A percentile compares a stretch with the other conserved stretches of the same genome.
Conservation (phyloP, 2,888 invertebrate species). For the Conus canariensis region DNA sequence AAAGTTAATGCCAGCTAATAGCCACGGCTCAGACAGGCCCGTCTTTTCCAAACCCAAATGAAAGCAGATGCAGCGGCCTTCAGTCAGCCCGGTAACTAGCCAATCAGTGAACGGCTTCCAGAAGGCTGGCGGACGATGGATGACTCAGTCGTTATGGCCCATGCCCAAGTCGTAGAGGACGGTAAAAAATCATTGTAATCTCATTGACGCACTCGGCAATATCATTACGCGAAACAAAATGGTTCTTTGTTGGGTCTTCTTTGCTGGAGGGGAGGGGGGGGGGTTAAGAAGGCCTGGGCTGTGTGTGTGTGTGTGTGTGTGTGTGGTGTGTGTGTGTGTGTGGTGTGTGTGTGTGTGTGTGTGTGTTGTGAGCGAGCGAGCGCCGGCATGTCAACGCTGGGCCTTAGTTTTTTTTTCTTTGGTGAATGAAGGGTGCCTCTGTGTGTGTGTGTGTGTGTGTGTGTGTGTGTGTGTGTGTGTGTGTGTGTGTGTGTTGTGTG, state of each 20-base stretch:
- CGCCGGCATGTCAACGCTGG: too few relatives aligned
- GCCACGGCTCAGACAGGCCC: too few relatives aligned
- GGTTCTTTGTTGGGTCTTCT: conserved; percentile 12
- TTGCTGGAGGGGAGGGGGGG: neutral
- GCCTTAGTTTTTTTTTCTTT: too few relatives aligned
- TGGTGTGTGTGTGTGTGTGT: too few relatives aligned
- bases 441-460: neutral
- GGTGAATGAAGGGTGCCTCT: neutral
- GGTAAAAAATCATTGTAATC: conserved; percentile 11
- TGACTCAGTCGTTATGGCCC: conserved; percentile 12
- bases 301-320: neutral
- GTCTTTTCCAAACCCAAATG: neutral
- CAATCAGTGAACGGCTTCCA: neutral
- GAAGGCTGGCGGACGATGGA: neutral
- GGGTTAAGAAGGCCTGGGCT: neutral
- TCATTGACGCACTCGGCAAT: conserved; percentile 28
- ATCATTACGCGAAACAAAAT: conserved; percentile 31
- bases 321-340: too few relatives aligned
- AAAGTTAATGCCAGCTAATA: too few relatives aligned
- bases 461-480: conserved; percentile 6
- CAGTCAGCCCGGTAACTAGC: neutral
- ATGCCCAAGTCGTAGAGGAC: neutral
- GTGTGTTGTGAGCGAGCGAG: too few relatives aligned
- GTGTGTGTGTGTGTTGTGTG: neutral
- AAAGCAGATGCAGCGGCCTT: neutral